Conservation (phyloP, 2,797 vertebrate genomes). For the Anabas testudineus region DNA sequence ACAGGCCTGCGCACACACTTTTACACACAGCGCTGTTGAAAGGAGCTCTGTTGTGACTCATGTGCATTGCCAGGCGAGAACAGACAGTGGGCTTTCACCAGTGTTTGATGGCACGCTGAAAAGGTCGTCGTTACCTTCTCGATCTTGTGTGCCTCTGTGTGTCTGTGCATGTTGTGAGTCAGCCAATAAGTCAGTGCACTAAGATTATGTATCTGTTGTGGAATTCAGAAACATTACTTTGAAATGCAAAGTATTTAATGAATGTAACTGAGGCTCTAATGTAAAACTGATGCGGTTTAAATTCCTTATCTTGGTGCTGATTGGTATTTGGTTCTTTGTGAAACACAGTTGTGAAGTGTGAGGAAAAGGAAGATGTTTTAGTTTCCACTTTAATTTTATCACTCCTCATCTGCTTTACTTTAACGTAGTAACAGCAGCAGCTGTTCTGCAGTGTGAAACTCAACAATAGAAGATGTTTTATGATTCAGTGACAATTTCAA, state of each 20-base stretch:
- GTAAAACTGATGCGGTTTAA: slow-evolving; percentile 42
- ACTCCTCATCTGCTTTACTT: background rate
- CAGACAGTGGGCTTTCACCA: slow-evolving; percentile 76
- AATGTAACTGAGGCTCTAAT: slow-evolving; percentile 51
- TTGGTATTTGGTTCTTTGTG: background rate
- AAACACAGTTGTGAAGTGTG: background rate
- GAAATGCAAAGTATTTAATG: slow-evolving; percentile 62
- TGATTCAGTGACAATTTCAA: background rate
- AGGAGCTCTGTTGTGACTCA: slow-evolving; percentile 76
- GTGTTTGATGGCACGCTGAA: slow-evolving; percentile 64
- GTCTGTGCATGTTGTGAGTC: slow-evolving; percentile 30
- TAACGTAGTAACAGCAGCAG: background rate
- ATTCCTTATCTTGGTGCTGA: background rate
- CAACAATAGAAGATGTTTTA: no score
- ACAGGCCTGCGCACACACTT: slow-evolving; percentile 43
- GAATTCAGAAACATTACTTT: slow-evolving; percentile 50
- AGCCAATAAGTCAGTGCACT: slow-evolving; percentile 25
- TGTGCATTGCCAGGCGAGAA: slow-evolving; percentile 69
- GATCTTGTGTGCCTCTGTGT: slow-evolving; percentile 43
- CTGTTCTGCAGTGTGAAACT: no score
- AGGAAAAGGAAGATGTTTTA: no score
- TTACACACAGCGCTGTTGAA: slow-evolving; percentile 60
- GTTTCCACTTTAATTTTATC: no score
- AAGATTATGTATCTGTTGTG: slow-evolving; percentile 49
- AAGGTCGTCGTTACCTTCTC: slow-evolving; percentile 73